A percentile compares a stretch with the other conserved stretches of the same genome.
These are phyloP conservation scores for Megaleporinus macrocephalus DNA, from an alignment of 2,113 vertebrate genomes.

Conservation along the genomic window DNA sequence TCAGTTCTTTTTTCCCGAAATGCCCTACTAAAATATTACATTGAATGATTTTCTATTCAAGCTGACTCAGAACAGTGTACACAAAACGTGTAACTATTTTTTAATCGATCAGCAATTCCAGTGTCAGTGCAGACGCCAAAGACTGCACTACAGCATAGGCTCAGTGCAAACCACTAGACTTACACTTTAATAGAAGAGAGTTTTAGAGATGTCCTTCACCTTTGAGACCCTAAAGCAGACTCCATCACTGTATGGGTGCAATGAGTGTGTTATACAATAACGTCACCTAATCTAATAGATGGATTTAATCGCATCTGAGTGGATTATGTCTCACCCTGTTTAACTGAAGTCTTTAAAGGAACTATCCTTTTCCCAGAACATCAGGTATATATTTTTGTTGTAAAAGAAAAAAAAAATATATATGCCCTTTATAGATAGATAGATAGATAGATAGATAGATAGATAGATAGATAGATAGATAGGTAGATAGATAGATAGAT, in stretches of 20 bases:
- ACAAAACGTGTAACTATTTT: background rate
- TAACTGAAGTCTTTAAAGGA: constrained; percentile 13
- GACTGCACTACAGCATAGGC: constrained; percentile 17
- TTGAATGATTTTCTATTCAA: background rate
- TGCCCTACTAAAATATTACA: too few species aligned
- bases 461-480: too few species aligned
- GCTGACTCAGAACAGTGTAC: background rate
- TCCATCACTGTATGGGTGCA: background rate
- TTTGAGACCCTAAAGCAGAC: background rate
- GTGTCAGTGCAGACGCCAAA: background rate
- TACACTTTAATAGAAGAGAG: background rate
- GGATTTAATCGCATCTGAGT: constrained; percentile 24
- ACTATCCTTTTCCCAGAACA: background rate
- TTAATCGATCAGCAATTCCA: background rate
- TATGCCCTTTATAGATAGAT: too few species aligned
- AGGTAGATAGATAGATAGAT: too few species aligned
- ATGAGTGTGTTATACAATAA: constrained; percentile 15
- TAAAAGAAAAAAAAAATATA: too few species aligned
- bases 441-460: too few species aligned
- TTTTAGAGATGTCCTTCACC: constrained; percentile 13
- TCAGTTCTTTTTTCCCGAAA: too few species aligned
- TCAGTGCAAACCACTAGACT: background rate
- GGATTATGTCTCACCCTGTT: constrained; percentile 27
- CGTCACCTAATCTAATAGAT: background rate
- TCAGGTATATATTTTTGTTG: too few species aligned